Evolutionary conservation across 2,888 invertebrate species (phyloP).

Genomic region (Nesidiocoris tenuis): DNA sequence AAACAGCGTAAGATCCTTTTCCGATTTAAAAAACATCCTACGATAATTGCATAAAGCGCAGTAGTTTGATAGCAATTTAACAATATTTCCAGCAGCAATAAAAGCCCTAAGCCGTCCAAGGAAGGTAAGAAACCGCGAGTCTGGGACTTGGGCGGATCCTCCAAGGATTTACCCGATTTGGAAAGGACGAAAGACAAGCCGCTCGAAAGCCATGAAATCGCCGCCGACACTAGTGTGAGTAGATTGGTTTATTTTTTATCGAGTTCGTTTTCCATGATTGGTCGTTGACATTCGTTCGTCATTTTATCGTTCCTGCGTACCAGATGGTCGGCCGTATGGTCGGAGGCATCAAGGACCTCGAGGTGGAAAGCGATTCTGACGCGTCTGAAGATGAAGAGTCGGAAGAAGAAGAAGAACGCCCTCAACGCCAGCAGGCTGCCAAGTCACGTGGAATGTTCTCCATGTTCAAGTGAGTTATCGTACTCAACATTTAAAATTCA

Average conservation of each 20-base stretch:
- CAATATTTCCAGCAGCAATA: too few relatives aligned
- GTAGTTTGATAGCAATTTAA: too few relatives aligned
- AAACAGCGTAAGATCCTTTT: slow-evolving; percentile 51
- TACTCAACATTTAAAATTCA: too few relatives aligned
- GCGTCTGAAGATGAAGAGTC: slow-evolving; percentile 62
- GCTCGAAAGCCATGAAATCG: slow-evolving; percentile 61
- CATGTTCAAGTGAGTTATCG: slow-evolving; percentile 65
- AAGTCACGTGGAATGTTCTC: slow-evolving; percentile 70
- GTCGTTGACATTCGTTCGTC: too few relatives aligned
- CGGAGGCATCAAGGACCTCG: slow-evolving; percentile 77
- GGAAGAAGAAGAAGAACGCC: slow-evolving; percentile 54
- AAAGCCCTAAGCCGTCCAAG: slow-evolving; percentile 62
- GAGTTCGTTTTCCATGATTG: background rate
- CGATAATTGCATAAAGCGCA: too few relatives aligned
- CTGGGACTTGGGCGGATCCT: slow-evolving; percentile 83
- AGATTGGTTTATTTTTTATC: slow-evolving; percentile 54
- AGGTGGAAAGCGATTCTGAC: slow-evolving; percentile 73
- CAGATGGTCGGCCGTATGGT: slow-evolving; percentile 81
- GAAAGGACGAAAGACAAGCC: slow-evolving; percentile 80
- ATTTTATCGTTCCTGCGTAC: too few relatives aligned
- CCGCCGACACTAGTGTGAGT: slow-evolving; percentile 57
- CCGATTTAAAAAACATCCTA: too few relatives aligned
- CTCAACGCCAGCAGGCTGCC: slow-evolving; percentile 49
- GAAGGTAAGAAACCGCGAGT: slow-evolving; percentile 84
- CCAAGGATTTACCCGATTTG: slow-evolving; percentile 72